phyloP scores from a whole-genome alignment of 2,888 invertebrate species.

The Lepidochitona cinerea region DNA sequence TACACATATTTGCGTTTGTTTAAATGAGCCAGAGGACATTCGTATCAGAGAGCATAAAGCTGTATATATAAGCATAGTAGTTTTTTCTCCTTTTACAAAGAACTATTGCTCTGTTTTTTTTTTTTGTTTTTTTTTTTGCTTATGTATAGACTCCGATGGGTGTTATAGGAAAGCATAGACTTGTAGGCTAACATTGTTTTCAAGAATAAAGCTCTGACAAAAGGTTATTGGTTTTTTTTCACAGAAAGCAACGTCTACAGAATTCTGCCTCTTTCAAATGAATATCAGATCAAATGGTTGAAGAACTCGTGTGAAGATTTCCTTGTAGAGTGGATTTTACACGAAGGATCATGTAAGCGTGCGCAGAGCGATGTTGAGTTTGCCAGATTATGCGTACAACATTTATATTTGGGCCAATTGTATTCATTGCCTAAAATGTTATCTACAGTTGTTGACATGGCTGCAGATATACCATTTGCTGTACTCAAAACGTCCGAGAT shows the following conservation, averaged over 20 bases:
- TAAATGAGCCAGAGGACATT: no score
- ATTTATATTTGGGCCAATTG: not conserved
- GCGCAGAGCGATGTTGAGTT: not conserved
- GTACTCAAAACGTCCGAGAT: not conserved
- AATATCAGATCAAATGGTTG: conserved; percentile 36
- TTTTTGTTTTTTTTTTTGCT: no score
- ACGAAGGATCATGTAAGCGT: not conserved
- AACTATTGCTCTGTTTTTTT: no score
- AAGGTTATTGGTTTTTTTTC: no score
- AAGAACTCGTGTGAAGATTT: conserved; percentile 32
- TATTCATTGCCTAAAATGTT: not conserved
- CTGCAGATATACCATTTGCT: not conserved
- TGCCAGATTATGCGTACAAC: not conserved
- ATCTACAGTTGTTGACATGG: not conserved
- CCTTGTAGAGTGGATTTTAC: not conserved
- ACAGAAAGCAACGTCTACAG: conserved; percentile 35
- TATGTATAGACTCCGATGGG: no score
- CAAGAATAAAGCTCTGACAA: no score
- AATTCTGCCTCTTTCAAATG: conserved; percentile 35
- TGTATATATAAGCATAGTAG: no score
- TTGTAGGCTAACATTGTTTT: no score
- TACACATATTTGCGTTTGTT: no score
- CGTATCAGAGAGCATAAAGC: no score
- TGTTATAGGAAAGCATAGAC: no score
- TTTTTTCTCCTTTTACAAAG: no score